Conservation (phyloP, 2,797 vertebrate genomes). For the Hypotaenidia philippensis region DNA sequence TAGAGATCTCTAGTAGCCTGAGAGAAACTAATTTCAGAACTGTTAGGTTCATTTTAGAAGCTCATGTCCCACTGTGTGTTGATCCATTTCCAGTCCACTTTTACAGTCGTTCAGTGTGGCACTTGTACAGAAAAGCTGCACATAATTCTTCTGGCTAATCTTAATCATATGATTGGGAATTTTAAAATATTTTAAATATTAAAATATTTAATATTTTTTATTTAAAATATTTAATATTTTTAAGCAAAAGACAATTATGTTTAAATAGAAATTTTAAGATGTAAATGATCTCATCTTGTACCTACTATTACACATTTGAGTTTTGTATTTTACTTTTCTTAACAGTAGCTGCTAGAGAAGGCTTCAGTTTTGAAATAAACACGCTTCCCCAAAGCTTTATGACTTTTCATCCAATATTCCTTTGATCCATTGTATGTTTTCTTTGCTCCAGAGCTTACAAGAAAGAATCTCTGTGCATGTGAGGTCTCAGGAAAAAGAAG, state of each 20-base stretch:
- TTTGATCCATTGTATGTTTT: neutral
- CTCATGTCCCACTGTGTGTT: neutral
- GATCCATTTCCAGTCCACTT: neutral
- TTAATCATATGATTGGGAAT: neutral
- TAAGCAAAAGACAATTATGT: neutral
- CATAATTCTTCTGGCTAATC: neutral
- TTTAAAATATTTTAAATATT: too few relatives aligned
- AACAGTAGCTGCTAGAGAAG: neutral
- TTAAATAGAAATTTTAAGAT: neutral
- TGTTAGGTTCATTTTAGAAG: neutral
- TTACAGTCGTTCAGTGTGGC: neutral
- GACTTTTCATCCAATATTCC: neutral
- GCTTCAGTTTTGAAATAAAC: neutral
- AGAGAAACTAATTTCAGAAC: neutral
- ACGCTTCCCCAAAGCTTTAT: neutral
- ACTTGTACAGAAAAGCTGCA: neutral
- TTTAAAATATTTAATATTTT: neutral
- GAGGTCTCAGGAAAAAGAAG: neutral
- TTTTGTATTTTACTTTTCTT: neutral
- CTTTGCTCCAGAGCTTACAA: neutral
- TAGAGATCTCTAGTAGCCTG: neutral
- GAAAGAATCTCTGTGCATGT: neutral
- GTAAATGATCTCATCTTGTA: neutral
- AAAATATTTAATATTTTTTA: too few relatives aligned
- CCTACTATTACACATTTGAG: neutral